Evolutionary conservation across 2,888 invertebrate species (phyloP).

Genomic region (Agonopterix subpropinquella): DNA sequence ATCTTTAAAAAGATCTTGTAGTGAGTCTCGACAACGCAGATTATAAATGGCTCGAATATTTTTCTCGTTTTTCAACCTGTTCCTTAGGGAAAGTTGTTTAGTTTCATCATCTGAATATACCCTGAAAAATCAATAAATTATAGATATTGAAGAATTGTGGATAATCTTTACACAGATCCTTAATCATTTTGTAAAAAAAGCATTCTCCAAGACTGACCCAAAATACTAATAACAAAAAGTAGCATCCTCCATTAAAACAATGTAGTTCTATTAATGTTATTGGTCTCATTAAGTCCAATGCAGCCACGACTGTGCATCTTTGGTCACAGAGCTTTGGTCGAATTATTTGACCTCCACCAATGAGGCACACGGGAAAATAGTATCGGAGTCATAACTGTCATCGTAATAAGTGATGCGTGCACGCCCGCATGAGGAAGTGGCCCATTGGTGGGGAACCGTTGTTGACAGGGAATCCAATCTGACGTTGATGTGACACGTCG

Average conservation of each 20-base stretch:
- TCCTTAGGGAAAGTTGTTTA: too few species aligned
- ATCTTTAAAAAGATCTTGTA: too few species aligned
- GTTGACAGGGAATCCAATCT: constrained; percentile 40
- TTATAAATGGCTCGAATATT: too few species aligned
- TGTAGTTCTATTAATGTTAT: constrained; percentile 56
- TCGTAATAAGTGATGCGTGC: constrained; percentile 51
- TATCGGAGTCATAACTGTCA: constrained; percentile 60
- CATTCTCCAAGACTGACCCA: neutral
- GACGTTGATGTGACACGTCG: constrained; percentile 38
- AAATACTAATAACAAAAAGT: neutral
- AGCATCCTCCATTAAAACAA: constrained; percentile 20
- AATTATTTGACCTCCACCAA: constrained; percentile 62
- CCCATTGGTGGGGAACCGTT: constrained; percentile 54
- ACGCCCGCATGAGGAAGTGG: constrained; percentile 68
- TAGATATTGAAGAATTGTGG: too few species aligned
- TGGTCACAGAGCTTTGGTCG: constrained; percentile 28
- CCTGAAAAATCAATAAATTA: too few species aligned
- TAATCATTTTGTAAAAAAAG: too few species aligned
- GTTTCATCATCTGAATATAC: too few species aligned
- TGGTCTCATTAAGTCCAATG: constrained; percentile 54
- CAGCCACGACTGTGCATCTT: constrained; percentile 38
- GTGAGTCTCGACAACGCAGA: too few species aligned
- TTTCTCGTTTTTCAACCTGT: too few species aligned
- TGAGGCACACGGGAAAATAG: constrained; percentile 63
- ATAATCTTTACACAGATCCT: too few species aligned